Conservation (phyloP, 1,140 invertebrate species). For the Brachionus manjavacas region DNA sequence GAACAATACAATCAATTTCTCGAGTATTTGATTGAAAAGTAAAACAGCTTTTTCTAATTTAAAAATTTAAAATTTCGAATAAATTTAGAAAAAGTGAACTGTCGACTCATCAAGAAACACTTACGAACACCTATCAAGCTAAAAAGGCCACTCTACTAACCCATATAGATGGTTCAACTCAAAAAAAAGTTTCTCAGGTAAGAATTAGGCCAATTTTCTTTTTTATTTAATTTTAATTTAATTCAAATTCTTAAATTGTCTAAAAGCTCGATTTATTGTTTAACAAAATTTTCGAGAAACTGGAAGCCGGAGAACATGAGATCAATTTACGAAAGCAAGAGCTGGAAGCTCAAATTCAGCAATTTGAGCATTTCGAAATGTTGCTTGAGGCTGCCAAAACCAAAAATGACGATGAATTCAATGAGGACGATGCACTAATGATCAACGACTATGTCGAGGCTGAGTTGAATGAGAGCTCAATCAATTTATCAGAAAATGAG, state of each 20-base stretch:
- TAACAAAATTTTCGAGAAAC: neutral
- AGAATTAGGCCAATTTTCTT: neutral
- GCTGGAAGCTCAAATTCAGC: neutral
- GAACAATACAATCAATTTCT: neutral
- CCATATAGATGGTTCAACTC: neutral
- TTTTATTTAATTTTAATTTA: neutral
- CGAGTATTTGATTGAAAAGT: neutral
- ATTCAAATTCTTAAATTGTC: neutral
- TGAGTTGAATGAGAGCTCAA: neutral
- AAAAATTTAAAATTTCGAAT: neutral
- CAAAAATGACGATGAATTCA: slow-evolving; percentile 6
- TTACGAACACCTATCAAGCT: slow-evolving; percentile 4
- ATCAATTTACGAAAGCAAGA: neutral
- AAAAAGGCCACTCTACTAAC: neutral
- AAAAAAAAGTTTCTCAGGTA: slow-evolving; percentile 4
- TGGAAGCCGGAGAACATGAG: neutral
- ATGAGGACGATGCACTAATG: neutral
- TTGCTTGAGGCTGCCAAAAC: neutral
- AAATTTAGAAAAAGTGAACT: neutral
- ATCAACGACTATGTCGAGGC: neutral
- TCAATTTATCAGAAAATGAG: neutral
- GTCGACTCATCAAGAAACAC: neutral
- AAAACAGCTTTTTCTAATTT: neutral
- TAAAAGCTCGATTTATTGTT: neutral
- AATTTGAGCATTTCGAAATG: neutral